Evolutionary conservation across 2,113 vertebrate genomes (phyloP).

Genomic region (Notarius quadriscutis): DNA sequence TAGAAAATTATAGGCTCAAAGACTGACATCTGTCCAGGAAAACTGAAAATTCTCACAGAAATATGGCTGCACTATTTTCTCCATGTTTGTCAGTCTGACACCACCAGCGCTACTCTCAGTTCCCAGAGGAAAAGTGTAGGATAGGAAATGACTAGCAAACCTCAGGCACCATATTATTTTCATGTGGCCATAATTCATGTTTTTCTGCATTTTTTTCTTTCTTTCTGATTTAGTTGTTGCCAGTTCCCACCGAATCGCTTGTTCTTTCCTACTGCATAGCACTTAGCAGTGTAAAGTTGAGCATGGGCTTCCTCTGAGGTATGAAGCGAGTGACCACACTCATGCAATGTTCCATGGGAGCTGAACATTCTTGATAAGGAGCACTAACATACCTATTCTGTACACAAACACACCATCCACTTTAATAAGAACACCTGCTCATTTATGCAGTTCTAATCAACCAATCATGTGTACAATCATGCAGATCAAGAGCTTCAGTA

Average conservation of each 20-base stretch:
- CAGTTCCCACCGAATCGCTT: neutral
- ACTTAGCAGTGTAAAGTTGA: neutral
- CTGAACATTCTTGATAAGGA: neutral
- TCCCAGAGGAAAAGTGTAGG: neutral
- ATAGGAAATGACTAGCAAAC: constrained; percentile 13
- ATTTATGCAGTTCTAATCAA: too few relatives aligned
- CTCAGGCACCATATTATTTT: neutral
- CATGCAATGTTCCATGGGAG: neutral
- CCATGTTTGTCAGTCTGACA: neutral
- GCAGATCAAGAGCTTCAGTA: too few relatives aligned
- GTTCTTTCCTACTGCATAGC: neutral
- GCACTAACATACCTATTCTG: neutral
- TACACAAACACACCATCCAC: too few relatives aligned
- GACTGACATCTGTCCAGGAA: neutral
- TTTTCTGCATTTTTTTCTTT: neutral
- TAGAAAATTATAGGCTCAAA: neutral
- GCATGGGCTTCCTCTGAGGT: neutral
- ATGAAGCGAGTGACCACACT: neutral
- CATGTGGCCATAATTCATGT: neutral
- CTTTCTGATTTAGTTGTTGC: neutral
- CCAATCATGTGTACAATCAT: too few relatives aligned
- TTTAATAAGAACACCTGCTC: too few relatives aligned
- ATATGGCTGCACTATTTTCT: constrained; percentile 5
- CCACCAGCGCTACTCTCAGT: neutral
- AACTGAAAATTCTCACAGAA: constrained; percentile 6